phyloP scores from a whole-genome alignment of 1,140 invertebrate species.

The Leptonema lineaticorne region DNA sequence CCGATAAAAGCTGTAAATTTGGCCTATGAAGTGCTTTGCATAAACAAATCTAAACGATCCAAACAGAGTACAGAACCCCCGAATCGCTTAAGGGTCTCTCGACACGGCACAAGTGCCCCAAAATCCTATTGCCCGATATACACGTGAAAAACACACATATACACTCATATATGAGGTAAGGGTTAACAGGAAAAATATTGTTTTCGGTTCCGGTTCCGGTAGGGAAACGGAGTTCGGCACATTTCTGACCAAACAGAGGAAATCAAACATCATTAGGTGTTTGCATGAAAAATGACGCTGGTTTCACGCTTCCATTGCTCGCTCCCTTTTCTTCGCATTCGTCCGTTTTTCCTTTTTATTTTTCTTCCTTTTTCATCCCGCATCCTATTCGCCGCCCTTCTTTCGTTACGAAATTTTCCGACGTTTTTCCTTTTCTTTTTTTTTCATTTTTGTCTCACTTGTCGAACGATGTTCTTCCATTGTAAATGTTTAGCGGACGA shows the following conservation, averaged over 20 bases:
- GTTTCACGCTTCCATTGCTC: background rate
- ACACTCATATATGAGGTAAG: slow-evolving; percentile 25
- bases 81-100: slow-evolving; percentile 11
- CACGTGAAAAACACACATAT: slow-evolving; percentile 17
- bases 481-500: too few relatives aligned
- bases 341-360: too few relatives aligned
- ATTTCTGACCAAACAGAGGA: slow-evolving; percentile 20
- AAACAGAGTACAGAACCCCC: too few relatives aligned
- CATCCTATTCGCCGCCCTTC: too few relatives aligned
- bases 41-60: slow-evolving; percentile 23
- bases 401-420: too few relatives aligned
- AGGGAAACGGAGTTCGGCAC: slow-evolving; percentile 16
- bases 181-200: slow-evolving; percentile 41
- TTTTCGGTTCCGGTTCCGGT: slow-evolving; percentile 34
- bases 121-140: background rate
- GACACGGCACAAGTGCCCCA: slow-evolving; percentile 9
- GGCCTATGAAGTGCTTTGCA: slow-evolving; percentile 21
- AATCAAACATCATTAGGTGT: slow-evolving; percentile 37
- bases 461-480: too few relatives aligned
- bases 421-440: too few relatives aligned
- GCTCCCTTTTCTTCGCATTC: background rate
- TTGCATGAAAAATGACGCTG: slow-evolving; percentile 33
- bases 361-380: too few relatives aligned
- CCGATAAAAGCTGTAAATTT: slow-evolving; percentile 15
- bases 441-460: too few relatives aligned